Evolutionary conservation across 2,888 invertebrate genomes (phyloP).

Genomic region (Pegoplata infirma): DNA sequence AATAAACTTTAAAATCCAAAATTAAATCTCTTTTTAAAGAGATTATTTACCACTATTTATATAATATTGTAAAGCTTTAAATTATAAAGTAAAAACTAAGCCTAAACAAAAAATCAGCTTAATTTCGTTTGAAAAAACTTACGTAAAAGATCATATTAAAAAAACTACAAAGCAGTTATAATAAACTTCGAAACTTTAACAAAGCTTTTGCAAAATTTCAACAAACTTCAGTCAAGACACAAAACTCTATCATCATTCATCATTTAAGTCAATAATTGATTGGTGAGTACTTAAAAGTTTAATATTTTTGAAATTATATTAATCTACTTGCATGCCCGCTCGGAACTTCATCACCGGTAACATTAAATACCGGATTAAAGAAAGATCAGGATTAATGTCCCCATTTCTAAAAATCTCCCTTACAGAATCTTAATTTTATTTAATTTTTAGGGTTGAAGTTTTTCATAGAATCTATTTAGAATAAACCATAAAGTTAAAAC

Average conservation of each 20-base stretch:
- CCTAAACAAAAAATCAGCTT: constrained; percentile 23
- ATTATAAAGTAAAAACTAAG: constrained; percentile 34
- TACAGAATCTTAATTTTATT: too few species aligned
- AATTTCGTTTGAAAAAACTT: constrained; percentile 5
- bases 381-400: too few species aligned
- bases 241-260: too few species aligned
- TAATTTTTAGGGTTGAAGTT: too few species aligned
- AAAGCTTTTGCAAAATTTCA: constrained; percentile 8
- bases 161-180: constrained; percentile 15
- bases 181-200: background rate
- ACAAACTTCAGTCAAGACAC: background rate
- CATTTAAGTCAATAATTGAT: constrained; percentile 9
- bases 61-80: constrained; percentile 38
- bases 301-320: too few species aligned
- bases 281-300: background rate
- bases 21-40: background rate
- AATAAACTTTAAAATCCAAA: constrained; percentile 11
- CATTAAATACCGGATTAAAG: too few species aligned
- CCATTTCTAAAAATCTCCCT: too few species aligned
- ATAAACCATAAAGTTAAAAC: too few species aligned
- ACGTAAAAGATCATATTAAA: background rate
- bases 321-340: too few species aligned
- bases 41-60: constrained; percentile 21
- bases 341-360: too few species aligned
- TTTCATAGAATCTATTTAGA: too few species aligned